Base-by-base conservation (phyloP, 2,797 vertebrate species). In the Lindbergichthys nudifrons region DNA sequence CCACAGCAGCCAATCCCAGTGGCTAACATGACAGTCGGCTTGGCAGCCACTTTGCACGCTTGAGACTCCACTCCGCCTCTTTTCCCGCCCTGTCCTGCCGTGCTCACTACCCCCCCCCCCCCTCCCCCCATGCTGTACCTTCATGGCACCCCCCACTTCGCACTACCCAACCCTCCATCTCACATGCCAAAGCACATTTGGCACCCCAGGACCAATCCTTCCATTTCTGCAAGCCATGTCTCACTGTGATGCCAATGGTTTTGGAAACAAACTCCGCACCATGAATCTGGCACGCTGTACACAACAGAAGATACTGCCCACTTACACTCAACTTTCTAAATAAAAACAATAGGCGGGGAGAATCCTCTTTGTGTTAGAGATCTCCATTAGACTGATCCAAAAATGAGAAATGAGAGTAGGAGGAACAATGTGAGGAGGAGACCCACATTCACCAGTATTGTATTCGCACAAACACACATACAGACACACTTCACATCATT, bases 1-100 rank as follows among this genome's bases (percentile, higher is more conserved):
- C 90, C 90, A 87, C 86, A 89, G 91, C 91, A 86, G 85, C 86
- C 89, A 70, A 56, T 90, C 92, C 91, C 92, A 88, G 82, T 82
- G 87, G 92, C 87, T 81, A 80, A 90, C 87, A 85, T 88, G 91
- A 89, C 92, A 92, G 91, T 92, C 77, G 62, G 73, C 85, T 91
- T 89, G 92, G 89, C 93, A 92, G 92, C 80, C 86, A 69, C 80
- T 77, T 32, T 56, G 19, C 77, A 72, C 72, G 30, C 82, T 59
- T 23, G 87, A 89, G 88, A 90, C 76, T 85, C 54, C 53, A n/a
- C 90, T 89, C 87, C 78, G 73, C 88, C 90, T 89, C 81, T 62
- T 19, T 87, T 83, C 86, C 91, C 87, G 67, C 90, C 93, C 88
- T 84, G 87, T 90, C 90, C 88, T 89, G 81, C 85, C 80, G 39